A percentile compares a stretch with the other conserved stretches of the same genome.
Evolutionary conservation across 2,797 vertebrate genomes (phyloP).

Genomic region (Sebastolobus alascanus): DNA sequence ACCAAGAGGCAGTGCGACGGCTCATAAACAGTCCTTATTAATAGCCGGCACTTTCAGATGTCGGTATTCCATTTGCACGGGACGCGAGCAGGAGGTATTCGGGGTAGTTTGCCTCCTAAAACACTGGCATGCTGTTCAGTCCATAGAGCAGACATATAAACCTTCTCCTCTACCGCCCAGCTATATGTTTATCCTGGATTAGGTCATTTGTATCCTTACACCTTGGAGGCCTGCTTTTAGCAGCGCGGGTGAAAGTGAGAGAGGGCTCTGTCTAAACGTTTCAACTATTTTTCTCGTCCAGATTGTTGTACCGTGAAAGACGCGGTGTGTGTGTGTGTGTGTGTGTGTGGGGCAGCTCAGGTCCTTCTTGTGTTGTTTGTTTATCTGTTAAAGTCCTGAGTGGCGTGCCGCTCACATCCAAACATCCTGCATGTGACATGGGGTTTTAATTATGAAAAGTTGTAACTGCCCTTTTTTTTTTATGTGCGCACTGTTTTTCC

Average conservation of each 20-base stretch:
- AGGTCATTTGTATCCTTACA: conserved; percentile 77
- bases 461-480: conserved; percentile 26
- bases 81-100: conserved; percentile 53
- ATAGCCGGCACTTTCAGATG: conserved; percentile 68
- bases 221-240: conserved; percentile 65
- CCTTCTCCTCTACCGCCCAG: conserved; percentile 49
- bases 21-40: conserved; percentile 80
- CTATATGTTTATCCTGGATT: conserved; percentile 74
- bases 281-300: conserved; percentile 32
- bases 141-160: conserved; percentile 56
- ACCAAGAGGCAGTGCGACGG: conserved; percentile 47
- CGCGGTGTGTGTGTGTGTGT: background rate
- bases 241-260: conserved; percentile 46
- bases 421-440: conserved; percentile 69
- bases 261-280: conserved; percentile 53
- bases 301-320: conserved; percentile 15
- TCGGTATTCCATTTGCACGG: conserved; percentile 54
- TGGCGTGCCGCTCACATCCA: conserved; percentile 54
- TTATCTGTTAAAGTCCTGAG: conserved; percentile 67
- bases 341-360: conserved; percentile 50
- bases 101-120: conserved; percentile 63
- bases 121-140: conserved; percentile 69
- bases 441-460: conserved; percentile 75
- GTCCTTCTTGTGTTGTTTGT: conserved; percentile 67
- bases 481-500: conserved; percentile 42